phyloP scores from a whole-genome alignment of 2,888 invertebrate genomes.

The Euproctis similis region DNA sequence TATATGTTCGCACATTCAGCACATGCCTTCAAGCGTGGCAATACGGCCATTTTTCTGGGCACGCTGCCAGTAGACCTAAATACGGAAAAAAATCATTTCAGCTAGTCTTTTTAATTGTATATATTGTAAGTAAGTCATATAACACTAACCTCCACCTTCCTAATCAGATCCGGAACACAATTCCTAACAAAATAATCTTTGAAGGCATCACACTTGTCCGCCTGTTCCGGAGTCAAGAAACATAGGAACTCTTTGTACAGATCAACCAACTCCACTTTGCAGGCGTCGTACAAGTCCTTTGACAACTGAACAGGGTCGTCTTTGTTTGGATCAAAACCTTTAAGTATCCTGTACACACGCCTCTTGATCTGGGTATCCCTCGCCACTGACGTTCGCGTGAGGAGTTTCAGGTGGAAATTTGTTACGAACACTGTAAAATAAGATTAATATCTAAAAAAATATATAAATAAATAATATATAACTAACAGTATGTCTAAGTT shows the following conservation, averaged over 20 bases:
- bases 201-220: conserved; percentile 39
- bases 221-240: conserved; percentile 55
- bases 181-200: conserved; percentile 48
- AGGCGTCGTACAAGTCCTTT: conserved; percentile 22
- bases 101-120: too few species aligned
- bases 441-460: too few species aligned
- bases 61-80: too few species aligned
- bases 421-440: conserved; percentile 39
- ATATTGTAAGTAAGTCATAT: too few species aligned
- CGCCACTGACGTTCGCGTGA: conserved; percentile 20
- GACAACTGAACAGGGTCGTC: conserved; percentile 34
- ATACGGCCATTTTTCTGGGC: too few species aligned
- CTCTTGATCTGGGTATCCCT: conserved; percentile 27
- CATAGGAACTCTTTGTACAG: conserved; percentile 51
- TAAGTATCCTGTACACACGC: conserved; percentile 26
- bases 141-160: conserved; percentile 42
- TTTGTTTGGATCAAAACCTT: conserved; percentile 29
- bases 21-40: too few species aligned
- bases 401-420: conserved; percentile 41
- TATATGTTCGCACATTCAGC: too few species aligned
- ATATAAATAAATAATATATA: too few species aligned
- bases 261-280: conserved; percentile 35
- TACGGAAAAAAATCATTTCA: too few species aligned
- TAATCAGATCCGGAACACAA: conserved; percentile 36
- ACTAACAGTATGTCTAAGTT: too few species aligned